Evolutionary conservation across 2,888 invertebrate species (phyloP), one percentile per base, ranked within the genome.

Genomic region (Phytoseiulus persimilis): DNA sequence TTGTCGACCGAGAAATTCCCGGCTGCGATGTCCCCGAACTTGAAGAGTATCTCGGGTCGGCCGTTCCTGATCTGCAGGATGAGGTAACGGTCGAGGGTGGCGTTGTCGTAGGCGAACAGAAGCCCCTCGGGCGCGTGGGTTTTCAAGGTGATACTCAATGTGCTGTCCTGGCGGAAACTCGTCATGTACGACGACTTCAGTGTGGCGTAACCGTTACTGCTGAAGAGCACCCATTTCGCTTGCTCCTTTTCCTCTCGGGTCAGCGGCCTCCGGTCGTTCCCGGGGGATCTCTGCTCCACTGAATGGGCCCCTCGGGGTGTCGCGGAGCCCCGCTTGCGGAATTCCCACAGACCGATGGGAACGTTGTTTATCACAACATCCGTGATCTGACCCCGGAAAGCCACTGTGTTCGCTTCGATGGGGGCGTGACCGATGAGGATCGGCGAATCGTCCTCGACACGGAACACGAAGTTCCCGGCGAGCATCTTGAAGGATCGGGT

Each of bases 1-100:
- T 87, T 6, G 31, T 87, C 45, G 87, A 87, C 87, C 33, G 87
- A 87, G 87, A 87, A 87, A 31, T 87, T 87, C n/a, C 87, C 87
- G 2, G 28, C 45, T 18, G 87, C 45, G 6, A 39, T n/a, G 33
- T 87, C 87, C 0, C 87, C 87, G 45, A 87, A 45, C 31, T 87
- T 45, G 45, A 87, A 87, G 11, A 87, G 39, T 2, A 87, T 31
- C 33, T 87, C 87, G 33, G 87, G 87, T 32, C 87, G 87, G 18
- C 87, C 87, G 32, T 87, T 87, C 33, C 87, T 0, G 45, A 87
- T 31, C n/a, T 87, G 87, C n/a, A 87, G 87, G 33, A 87, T 45
- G 32, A 87, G 11, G n/a, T 32, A 87, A 28, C 87, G 87, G 39
- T 87, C 39, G n/a, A 32, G 87, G 23, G 32, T 33, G 0, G 32